Evolutionary conservation across 2,888 invertebrate genomes (phyloP).

Genomic region (Drosophila aldrichi): DNA sequence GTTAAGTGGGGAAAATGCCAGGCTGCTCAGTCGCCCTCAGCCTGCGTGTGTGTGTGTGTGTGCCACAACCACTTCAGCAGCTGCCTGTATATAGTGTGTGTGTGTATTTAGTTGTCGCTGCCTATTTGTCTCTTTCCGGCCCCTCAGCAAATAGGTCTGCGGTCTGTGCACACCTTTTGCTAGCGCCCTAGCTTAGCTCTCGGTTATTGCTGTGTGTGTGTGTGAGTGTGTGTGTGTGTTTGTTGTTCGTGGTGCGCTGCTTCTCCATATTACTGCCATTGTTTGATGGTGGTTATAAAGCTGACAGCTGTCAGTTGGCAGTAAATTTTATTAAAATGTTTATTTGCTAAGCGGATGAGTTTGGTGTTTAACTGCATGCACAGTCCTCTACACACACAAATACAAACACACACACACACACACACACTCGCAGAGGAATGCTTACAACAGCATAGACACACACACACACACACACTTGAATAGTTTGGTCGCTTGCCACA

Average conservation of each 20-base stretch:
- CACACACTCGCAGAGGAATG: too few species aligned
- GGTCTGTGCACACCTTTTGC: constrained; percentile 70
- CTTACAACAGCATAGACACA: constrained; percentile 12
- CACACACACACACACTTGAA: constrained; percentile 52
- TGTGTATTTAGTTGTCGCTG: constrained; percentile 72
- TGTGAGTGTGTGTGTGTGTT: too few species aligned
- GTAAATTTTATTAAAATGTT: constrained; percentile 81
- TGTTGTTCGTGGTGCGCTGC: constrained; percentile 26
- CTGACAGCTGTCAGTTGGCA: constrained; percentile 82
- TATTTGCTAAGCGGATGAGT: constrained; percentile 79
- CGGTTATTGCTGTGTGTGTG: constrained; percentile 22
- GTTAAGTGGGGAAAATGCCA: constrained; percentile 75
- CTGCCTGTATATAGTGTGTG: constrained; percentile 19
- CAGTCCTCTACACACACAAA: constrained; percentile 38
- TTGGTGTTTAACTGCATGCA: constrained; percentile 74
- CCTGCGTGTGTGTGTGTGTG: constrained; percentile 25
- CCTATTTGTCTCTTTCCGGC: constrained; percentile 35
- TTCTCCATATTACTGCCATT: constrained; percentile 49
- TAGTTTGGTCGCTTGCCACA: constrained; percentile 52
- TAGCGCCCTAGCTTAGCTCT: constrained; percentile 30
- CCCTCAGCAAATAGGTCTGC: constrained; percentile 63
- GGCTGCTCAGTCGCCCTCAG: constrained; percentile 48
- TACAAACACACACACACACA: constrained; percentile 10
- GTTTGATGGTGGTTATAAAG: constrained; percentile 81
- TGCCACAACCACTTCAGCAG: constrained; percentile 55